Base-by-base conservation (phyloP, 2,888 invertebrate species). In the Sialis fuliginosa region DNA sequence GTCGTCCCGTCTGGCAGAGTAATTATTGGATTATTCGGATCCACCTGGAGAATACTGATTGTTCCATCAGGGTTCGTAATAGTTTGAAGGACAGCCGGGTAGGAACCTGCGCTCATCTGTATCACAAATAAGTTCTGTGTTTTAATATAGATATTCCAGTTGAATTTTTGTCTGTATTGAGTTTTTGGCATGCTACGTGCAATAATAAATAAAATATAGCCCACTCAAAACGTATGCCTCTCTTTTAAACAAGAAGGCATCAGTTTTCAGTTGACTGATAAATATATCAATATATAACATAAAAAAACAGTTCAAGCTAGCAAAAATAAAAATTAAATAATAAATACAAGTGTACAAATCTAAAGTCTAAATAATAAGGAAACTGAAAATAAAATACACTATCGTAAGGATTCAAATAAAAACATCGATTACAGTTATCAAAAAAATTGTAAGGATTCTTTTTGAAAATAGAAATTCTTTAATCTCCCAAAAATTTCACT, bases 51-150 rank as follows among this genome's bases (percentile, higher is more conserved):
- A 52, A 96, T 83, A 51, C 93, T 93, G 52, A 96, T 88, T 7
- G 92, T 86, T 52, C 95, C 95, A 71, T 96, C 95, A 1, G 93
- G 88, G 70, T 95, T 95, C 57, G 88, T 91, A 65, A 95, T 92
- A 6, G 92, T 92, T 65, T 95, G 95, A 49, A 95, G 76, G 56
- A 95, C 87, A 6, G 92, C 84, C 51, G 92, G 88, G 48, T 48
- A 42, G 39, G 46, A 12, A 35, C 34, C 34, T 31, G 33, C 37
- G 35, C 42, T 32, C 47, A 47, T 47, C 47, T 47, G 31, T 34
- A 42, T 10, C 42, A 30, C 39, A 39, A 30, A 8, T 32, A 42
- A 7, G 10, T 9, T 9, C 12, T 31, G 12, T n/a, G n/a, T 33
- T 7, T 32, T 10, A 31, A 30, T 6, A 39, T 9, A 45, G 22